Evolutionary conservation across 2,888 invertebrate species (phyloP).

Genomic region (Lathronympha strigana): DNA sequence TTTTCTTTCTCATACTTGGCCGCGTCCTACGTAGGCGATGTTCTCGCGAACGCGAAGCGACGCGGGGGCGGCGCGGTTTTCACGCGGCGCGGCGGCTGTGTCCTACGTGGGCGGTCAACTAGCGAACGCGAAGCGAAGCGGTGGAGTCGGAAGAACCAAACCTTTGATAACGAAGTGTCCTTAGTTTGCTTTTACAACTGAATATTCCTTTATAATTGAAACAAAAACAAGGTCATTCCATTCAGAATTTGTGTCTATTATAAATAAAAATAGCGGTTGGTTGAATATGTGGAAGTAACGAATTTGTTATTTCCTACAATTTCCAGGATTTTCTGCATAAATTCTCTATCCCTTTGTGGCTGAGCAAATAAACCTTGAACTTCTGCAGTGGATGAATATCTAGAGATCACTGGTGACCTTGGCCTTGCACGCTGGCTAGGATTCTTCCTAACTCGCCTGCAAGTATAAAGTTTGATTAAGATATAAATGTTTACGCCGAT

Average conservation of each 20-base stretch:
- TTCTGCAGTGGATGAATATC: conserved; percentile 62
- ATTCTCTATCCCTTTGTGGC: conserved; percentile 54
- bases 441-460: conserved; percentile 46
- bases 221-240: background rate
- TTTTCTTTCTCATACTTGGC: no score
- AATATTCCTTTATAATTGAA: no score
- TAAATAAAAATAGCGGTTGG: background rate
- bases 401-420: conserved; percentile 58
- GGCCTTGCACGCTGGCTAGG: conserved; percentile 60
- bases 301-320: conserved; percentile 42
- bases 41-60: no score
- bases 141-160: no score
- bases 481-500: background rate
- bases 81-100: no score
- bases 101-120: no score
- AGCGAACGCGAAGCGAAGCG: no score
- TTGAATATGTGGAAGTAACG: background rate
- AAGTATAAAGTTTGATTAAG: background rate
- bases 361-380: conserved; percentile 66
- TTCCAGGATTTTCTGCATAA: conserved; percentile 48
- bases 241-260: background rate
- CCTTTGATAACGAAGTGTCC: no score
- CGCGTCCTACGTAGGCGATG: no score
- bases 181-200: no score
- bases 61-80: no score